A percentile compares a stretch with the other conserved stretches of the same genome.
phyloP scores from a whole-genome alignment of 2,797 vertebrate species.

The Neosilurus hyrtlii region DNA sequence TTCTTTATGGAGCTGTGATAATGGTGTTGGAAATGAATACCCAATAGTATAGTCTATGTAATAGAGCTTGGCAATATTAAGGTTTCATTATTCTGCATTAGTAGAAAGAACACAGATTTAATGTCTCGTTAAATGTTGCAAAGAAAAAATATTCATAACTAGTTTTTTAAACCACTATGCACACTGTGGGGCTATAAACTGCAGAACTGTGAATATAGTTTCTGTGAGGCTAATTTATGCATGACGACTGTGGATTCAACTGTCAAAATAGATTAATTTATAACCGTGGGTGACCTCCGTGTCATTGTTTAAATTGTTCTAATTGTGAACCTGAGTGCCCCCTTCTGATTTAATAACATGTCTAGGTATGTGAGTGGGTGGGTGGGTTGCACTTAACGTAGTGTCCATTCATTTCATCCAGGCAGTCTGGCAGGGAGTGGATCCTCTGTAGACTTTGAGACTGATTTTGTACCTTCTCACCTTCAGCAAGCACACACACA shows the following conservation, averaged over 20 bases:
- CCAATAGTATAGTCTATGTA: background rate
- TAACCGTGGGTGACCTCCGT: background rate
- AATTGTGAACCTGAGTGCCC: background rate
- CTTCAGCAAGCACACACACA: constrained; percentile 38
- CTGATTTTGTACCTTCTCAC: constrained; percentile 55
- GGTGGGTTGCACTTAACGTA: constrained; percentile 9
- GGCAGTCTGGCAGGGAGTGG: constrained; percentile 43
- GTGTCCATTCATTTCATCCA: constrained; percentile 45
- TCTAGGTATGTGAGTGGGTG: background rate
- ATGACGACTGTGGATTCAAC: background rate
- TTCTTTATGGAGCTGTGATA: background rate
- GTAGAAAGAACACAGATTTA: background rate
- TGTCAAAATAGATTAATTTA: background rate
- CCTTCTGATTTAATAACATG: background rate
- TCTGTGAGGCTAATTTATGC: background rate
- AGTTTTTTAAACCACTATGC: background rate
- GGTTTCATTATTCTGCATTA: constrained; percentile 6
- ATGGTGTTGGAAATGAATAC: constrained; percentile 12
- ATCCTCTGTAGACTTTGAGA: constrained; percentile 51
- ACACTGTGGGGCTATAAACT: background rate
- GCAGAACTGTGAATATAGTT: background rate
- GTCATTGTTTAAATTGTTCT: background rate
- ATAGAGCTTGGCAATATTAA: background rate
- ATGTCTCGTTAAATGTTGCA: constrained; percentile 15
- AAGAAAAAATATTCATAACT: constrained; percentile 11